Percentiles rank a stretch among this genome's conserved stretches.
phyloP scores from a whole-genome alignment of 2,797 vertebrate genomes.

The Phaenicophaeus curvirostris region DNA sequence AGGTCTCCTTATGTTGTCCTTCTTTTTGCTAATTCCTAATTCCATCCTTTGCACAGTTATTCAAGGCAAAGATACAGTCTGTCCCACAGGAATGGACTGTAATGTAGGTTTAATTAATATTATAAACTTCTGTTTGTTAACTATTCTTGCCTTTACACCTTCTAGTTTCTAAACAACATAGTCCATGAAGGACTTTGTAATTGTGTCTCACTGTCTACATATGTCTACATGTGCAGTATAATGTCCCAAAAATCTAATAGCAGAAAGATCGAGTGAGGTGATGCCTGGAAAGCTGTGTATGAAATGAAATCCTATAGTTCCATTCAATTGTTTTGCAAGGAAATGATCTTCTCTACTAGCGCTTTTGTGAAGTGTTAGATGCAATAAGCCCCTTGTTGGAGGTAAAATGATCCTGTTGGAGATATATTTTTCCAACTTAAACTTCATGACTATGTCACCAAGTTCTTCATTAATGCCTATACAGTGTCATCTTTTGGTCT shows the following conservation, averaged over 20 bases:
- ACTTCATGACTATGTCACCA: background rate
- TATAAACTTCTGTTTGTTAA: background rate
- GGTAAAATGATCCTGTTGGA: background rate
- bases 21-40: constrained; percentile 3
- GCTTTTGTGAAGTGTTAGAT: background rate
- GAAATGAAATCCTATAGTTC: background rate
- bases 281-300: background rate
- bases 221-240: background rate
- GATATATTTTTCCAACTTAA: background rate
- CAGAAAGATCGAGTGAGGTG: background rate
- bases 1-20: constrained; percentile 22
- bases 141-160: background rate
- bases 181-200: background rate
- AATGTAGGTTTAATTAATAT: background rate
- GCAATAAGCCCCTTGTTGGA: background rate
- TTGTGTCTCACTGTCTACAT: background rate
- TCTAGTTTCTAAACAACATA: background rate
- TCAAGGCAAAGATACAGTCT: background rate
- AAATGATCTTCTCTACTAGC: background rate
- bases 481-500: background rate
- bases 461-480: background rate
- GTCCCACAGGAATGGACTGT: background rate
- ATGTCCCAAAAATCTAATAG: background rate
- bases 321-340: background rate
- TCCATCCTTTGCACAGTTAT: background rate